These are phyloP conservation scores for Tortrix viridana DNA, from an alignment of 2,888 invertebrate genomes.

Conservation along the genomic window DNA sequence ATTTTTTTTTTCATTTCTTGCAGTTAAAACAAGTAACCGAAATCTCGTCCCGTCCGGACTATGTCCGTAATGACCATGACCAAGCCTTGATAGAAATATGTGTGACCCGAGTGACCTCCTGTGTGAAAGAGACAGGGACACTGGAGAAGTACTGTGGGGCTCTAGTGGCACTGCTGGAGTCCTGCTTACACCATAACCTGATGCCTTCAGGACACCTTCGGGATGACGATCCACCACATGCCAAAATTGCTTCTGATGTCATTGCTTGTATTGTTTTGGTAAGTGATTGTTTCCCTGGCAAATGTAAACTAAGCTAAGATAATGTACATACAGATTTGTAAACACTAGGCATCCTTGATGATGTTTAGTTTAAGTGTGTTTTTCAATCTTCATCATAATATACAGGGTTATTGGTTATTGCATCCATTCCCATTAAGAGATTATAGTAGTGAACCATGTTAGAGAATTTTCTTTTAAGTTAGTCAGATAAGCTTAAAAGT, in stretches of 20 bases:
- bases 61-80: constrained; percentile 94
- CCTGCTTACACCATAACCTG: constrained; percentile 94
- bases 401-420: too few species aligned
- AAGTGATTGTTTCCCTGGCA: constrained; percentile 50
- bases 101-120: constrained; percentile 94
- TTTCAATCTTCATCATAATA: too few species aligned
- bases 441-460: too few species aligned
- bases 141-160: constrained; percentile 94
- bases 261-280: constrained; percentile 97
- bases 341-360: too few species aligned
- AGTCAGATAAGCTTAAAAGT: too few species aligned
- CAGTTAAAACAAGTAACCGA: constrained; percentile 90
- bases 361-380: too few species aligned
- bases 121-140: constrained; percentile 94
- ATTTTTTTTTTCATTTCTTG: constrained; percentile 44
- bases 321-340: too few species aligned
- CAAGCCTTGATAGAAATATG: constrained; percentile 98
- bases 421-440: too few species aligned
- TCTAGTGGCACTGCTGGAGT: constrained; percentile 92
- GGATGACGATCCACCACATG: constrained; percentile 97
- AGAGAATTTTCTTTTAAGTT: too few species aligned
- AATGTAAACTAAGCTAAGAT: too few species aligned
- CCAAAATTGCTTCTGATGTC: constrained; percentile 97
- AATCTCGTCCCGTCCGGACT: constrained; percentile 92
- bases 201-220: constrained; percentile 87